Base-by-base conservation (phyloP, 2,888 invertebrate genomes). In the Ptychoptera contaminata region DNA sequence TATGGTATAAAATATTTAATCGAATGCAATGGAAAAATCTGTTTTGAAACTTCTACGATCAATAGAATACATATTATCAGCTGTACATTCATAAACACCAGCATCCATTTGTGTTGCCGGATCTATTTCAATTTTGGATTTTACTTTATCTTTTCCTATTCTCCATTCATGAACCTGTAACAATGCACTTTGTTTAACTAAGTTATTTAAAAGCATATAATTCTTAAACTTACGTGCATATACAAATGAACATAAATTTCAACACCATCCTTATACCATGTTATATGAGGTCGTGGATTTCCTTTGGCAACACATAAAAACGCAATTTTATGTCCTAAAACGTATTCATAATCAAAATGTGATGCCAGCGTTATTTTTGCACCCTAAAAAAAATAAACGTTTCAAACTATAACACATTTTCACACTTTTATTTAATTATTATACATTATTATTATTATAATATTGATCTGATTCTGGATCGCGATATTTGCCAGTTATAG, bases 51-150 rank as follows among this genome's bases (percentile, higher is more conserved):
- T 87, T 60, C 90, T 75, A 49, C 87, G 73, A 63, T 92, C 91
- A 49, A 91, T 84, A 32, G 87, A 83, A 63, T 90, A 91, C 82
- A 87, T 90, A 60, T 91, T 92, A 65, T 91, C 90, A 0, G 91
- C 91, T 5, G 87, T 87, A 58, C 92, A 92, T 62, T 91, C 91
- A 63, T 91, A 92, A 14, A 87, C 81, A n/a, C 91, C 91, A 10
- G 90, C 90, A 61, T 92, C 91, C 90, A 90, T 91, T 69, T 92
- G 91, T 4, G 91, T 88, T 0, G 91, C 91, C 9, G 92, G 92
- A 62, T 92, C 91, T 41, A 92, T 92, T 70, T 92, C 92, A 56
- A 92, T 74, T 70, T 92, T 92, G 23, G 88, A 88, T 64, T 91
- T 91, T 35, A 91, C 82, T 54, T 74, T 78, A 58, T 87, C 86